Evolutionary conservation across 2,113 vertebrate genomes (phyloP).

Genomic region (human): DNA sequence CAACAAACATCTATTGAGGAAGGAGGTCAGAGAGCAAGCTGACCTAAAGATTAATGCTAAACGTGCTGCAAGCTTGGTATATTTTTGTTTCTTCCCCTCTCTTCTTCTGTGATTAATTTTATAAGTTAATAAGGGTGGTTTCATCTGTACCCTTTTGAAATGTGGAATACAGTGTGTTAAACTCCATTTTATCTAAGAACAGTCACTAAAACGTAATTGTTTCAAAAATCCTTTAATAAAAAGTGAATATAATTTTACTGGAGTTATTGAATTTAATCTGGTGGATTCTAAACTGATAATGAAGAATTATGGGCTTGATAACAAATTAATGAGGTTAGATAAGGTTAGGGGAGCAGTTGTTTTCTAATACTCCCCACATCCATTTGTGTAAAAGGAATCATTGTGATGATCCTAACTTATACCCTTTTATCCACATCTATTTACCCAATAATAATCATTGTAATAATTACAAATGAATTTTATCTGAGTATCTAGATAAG

Average conservation of each 20-base stretch:
- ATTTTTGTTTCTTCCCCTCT: too few species aligned
- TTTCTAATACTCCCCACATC: conserved; percentile 39
- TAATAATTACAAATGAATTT: conserved; percentile 19
- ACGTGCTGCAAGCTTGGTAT: too few species aligned
- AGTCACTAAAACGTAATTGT: conserved; percentile 22
- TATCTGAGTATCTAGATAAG: not conserved
- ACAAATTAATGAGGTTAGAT: conserved; percentile 14
- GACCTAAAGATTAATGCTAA: too few species aligned
- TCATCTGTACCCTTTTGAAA: not conserved
- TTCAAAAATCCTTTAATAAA: conserved; percentile 13
- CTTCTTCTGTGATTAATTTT: too few species aligned
- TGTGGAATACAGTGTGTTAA: not conserved
- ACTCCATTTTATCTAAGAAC: not conserved
- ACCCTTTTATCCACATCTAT: not conserved
- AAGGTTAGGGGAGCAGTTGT: not conserved
- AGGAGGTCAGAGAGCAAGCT: too few species aligned
- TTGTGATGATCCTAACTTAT: conserved; percentile 24
- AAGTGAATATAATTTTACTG: conserved; percentile 5
- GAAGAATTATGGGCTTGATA: conserved; percentile 17
- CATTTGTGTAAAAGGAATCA: conserved; percentile 39
- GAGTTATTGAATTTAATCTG: conserved; percentile 5
- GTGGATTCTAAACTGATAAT: not conserved
- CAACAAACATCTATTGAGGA: too few species aligned
- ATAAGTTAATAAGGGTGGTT: too few species aligned
- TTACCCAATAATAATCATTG: conserved; percentile 27